Percentiles rank a stretch among this genome's conserved stretches.
phyloP scores from a whole-genome alignment of 2,113 vertebrate genomes.

The Osmerus eperlanus region DNA sequence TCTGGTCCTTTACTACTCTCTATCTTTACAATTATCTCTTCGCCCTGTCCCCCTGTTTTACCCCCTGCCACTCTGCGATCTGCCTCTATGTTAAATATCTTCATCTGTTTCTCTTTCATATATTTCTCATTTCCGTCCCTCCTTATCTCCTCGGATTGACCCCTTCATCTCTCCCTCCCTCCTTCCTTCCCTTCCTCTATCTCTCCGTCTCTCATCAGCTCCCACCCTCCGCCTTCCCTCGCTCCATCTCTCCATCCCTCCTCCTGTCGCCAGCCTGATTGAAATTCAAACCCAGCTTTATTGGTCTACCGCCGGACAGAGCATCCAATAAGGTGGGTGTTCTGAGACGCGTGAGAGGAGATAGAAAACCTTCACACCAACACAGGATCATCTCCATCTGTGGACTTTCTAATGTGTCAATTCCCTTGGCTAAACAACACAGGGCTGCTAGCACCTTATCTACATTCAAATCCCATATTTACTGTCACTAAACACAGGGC shows the following conservation, averaged over 20 bases:
- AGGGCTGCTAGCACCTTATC: too few relatives aligned
- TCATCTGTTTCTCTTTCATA: conserved; percentile 60
- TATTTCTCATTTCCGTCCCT: conserved; percentile 62
- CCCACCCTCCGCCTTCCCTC: conserved; percentile 25
- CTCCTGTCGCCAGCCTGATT: conserved; percentile 35
- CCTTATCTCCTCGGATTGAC: conserved; percentile 63
- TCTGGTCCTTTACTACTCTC: conserved; percentile 55
- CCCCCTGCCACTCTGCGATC: conserved; percentile 57
- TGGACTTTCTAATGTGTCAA: too few relatives aligned
- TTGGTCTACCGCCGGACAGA: conserved; percentile 39
- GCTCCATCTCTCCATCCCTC: conserved; percentile 3
- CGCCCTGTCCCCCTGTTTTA: conserved; percentile 48
- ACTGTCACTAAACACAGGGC: too few relatives aligned
- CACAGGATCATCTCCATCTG: too few relatives aligned
- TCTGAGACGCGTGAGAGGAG: conserved; percentile 49
- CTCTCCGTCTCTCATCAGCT: conserved; percentile 51
- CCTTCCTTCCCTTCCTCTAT: conserved; percentile 32
- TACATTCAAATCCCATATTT: too few relatives aligned
- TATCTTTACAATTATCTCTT: conserved; percentile 72
- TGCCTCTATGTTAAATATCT: conserved; percentile 71
- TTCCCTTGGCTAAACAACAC: too few relatives aligned
- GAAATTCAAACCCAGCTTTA: conserved; percentile 62
- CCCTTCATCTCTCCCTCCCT: conserved; percentile 59
- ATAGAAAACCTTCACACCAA: conserved; percentile 46
- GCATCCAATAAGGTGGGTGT: conserved; percentile 35